phyloP scores from a whole-genome alignment of 1,140 invertebrate species.

The Melanaphis sacchari region DNA sequence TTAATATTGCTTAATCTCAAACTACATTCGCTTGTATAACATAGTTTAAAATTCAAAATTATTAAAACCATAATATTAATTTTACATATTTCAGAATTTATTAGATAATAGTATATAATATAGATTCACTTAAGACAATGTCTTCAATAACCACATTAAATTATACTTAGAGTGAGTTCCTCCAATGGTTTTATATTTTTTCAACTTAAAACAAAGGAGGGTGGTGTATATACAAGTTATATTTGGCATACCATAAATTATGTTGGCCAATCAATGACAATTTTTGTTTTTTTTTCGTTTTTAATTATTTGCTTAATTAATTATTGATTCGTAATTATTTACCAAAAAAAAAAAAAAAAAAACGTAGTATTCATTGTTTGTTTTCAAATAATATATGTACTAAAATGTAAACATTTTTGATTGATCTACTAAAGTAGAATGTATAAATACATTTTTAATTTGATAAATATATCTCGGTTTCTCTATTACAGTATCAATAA shows the following conservation, averaged over 20 bases:
- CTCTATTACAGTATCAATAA: neutral
- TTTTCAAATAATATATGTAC: neutral
- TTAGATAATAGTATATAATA: neutral
- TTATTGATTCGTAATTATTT: neutral
- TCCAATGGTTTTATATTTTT: neutral
- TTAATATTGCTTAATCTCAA: neutral
- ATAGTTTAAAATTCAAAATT: neutral
- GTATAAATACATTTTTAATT: neutral
- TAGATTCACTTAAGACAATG: neutral
- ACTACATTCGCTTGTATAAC: neutral
- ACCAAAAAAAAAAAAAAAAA: neutral
- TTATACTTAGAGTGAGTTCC: neutral
- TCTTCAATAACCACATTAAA: neutral
- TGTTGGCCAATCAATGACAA: neutral
- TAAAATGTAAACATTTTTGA: neutral
- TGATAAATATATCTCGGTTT: neutral
- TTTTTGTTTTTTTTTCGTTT: neutral
- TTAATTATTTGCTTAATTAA: neutral
- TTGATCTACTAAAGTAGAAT: neutral
- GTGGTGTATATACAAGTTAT: constrained; percentile 37
- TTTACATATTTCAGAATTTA: neutral
- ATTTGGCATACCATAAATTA: constrained; percentile 35
- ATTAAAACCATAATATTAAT: neutral
- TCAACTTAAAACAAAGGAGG: neutral
- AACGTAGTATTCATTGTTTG: neutral